Percentiles rank a stretch among this genome's conserved stretches.
Evolutionary conservation across 92 coral and sea anemone genomes (phyloP).

Genomic region (Zoanthus sansibaricus): DNA sequence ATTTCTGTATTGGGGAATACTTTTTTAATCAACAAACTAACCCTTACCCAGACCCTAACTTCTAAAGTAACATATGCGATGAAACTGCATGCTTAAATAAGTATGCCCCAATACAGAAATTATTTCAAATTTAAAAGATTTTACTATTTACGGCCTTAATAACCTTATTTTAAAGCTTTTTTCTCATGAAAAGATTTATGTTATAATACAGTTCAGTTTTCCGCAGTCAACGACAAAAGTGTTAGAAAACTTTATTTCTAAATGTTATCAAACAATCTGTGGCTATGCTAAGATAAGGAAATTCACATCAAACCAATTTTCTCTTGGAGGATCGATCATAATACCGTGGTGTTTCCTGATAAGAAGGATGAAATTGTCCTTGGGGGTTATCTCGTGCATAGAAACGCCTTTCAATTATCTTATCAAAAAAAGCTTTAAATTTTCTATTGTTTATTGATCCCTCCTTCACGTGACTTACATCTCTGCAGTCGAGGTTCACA

Average conservation of each 20-base stretch:
- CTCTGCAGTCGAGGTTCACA: constrained; percentile 84
- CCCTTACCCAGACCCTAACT: no score
- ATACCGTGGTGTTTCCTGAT: constrained; percentile 67
- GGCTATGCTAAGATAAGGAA: background rate
- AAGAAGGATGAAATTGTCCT: constrained; percentile 58
- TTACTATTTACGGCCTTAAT: no score
- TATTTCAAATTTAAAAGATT: no score
- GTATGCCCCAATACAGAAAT: no score
- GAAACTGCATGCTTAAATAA: no score
- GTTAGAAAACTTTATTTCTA: background rate
- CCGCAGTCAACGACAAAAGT: background rate
- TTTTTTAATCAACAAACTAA: no score
- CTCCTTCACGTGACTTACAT: constrained; percentile 70
- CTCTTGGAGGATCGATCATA: constrained; percentile 81
- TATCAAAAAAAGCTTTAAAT: constrained; percentile 83
- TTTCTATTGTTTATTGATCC: constrained; percentile 78
- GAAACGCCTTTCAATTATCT: constrained; percentile 92
- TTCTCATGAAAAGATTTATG: background rate
- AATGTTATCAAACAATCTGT: background rate
- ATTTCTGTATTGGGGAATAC: no score
- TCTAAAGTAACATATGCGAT: no score
- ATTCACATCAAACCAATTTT: constrained; percentile 68
- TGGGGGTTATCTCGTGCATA: constrained; percentile 71
- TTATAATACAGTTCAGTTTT: background rate
- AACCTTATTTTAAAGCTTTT: background rate